Conservation (phyloP, 1,140 invertebrate genomes). For the Leptonema lineaticorne region DNA sequence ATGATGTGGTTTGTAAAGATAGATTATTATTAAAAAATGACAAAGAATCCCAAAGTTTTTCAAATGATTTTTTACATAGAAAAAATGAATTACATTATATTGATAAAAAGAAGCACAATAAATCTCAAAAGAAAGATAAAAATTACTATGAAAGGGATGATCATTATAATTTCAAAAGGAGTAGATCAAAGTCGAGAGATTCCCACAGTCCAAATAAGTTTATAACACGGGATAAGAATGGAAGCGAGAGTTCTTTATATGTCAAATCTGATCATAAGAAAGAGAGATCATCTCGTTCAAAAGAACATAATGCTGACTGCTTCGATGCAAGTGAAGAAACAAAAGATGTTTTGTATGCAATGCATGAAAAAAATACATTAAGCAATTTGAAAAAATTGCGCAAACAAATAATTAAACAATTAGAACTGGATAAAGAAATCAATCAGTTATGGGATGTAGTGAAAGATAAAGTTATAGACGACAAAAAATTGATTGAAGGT, state of each 20-base stretch:
- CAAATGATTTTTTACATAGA: not conserved
- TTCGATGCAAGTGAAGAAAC: no score
- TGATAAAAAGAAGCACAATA: not conserved
- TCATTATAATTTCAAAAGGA: not conserved
- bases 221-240: not conserved
- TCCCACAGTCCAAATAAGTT: not conserved
- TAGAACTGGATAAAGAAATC: constrained; percentile 4
- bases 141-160: not conserved
- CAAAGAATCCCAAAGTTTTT: not conserved
- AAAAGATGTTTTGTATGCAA: no score
- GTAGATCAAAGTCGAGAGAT: not conserved
- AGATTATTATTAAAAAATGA: not conserved
- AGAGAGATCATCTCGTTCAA: not conserved
- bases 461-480: not conserved
- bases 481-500: no score
- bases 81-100: not conserved
- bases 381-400: constrained; percentile 7
- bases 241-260: no score
- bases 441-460: not conserved
- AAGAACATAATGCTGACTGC: not conserved
- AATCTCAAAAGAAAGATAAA: not conserved
- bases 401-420: constrained; percentile 7
- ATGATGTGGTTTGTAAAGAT: not conserved
- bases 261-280: not conserved
- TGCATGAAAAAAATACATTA: not conserved